phyloP scores from a whole-genome alignment of 2,113 vertebrate species.

The Aythya baeri region DNA sequence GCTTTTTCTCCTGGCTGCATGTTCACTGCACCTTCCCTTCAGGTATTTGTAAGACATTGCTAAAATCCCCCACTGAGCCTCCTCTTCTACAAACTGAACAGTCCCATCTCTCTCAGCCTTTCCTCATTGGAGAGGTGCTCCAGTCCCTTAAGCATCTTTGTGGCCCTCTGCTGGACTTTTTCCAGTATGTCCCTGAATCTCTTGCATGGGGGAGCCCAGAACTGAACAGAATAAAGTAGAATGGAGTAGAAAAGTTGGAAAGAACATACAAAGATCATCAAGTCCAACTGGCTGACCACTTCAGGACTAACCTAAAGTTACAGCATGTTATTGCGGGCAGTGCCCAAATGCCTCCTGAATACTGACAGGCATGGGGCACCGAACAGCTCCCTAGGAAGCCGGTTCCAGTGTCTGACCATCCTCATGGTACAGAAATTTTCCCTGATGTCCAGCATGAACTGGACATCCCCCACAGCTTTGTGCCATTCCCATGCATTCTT shows the following conservation, averaged over 20 bases:
- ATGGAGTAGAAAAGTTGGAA: not conserved
- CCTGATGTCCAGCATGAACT: not conserved
- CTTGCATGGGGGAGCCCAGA: not conserved
- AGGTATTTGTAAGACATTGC: not conserved
- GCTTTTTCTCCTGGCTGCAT: not conserved
- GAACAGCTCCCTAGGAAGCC: not conserved
- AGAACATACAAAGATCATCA: not conserved
- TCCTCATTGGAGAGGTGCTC: not conserved
- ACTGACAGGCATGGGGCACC: not conserved
- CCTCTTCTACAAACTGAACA: not conserved
- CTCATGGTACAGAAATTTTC: not conserved
- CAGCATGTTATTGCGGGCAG: not conserved
- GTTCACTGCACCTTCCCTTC: not conserved
- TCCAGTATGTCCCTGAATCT: not conserved
- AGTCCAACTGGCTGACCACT: not conserved
- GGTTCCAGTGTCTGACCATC: not conserved
- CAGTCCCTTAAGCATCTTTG: not conserved
- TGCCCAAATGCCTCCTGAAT: not conserved
- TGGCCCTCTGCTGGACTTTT: not conserved
- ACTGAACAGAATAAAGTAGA: not conserved
- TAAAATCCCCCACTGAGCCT: not conserved
- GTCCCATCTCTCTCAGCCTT: not conserved
- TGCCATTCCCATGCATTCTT: not conserved
- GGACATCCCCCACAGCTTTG: not conserved
- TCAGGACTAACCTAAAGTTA: not conserved